phyloP scores from a whole-genome alignment of 2,797 vertebrate genomes.

The Bufotes viridis region DNA sequence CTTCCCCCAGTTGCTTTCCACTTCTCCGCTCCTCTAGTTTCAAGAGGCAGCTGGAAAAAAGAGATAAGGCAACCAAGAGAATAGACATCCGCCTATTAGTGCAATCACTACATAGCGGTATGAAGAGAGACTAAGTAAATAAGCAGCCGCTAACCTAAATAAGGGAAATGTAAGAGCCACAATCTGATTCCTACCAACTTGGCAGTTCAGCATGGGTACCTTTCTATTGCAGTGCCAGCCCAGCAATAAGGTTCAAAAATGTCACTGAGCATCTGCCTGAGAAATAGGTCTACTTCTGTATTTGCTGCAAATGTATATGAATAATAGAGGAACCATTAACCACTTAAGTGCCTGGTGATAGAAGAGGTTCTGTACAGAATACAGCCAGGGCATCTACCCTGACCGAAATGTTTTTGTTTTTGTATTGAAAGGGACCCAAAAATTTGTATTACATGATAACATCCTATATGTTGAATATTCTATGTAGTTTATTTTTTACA shows the following conservation, averaged over 20 bases:
- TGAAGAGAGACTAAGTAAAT: constrained; percentile 49
- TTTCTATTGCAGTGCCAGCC: constrained; percentile 25
- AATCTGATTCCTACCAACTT: constrained; percentile 38
- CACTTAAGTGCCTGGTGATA: not conserved
- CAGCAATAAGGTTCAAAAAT: constrained; percentile 35
- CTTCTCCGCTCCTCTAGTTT: constrained; percentile 47
- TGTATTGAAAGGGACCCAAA: no score
- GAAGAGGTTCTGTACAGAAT: not conserved
- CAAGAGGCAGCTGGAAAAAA: constrained; percentile 52
- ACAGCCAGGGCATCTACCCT: not conserved
- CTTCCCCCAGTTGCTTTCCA: constrained; percentile 26
- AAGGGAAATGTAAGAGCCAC: constrained; percentile 26
- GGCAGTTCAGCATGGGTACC: constrained; percentile 50
- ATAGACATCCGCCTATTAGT: constrained; percentile 50
- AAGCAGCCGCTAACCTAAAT: constrained; percentile 44
- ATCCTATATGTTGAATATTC: no score
- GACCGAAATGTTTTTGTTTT: not conserved
- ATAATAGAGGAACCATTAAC: not conserved
- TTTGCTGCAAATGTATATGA: constrained; percentile 17
- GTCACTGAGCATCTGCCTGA: constrained; percentile 3
- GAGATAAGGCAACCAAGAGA: constrained; percentile 60
- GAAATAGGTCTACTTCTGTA: constrained; percentile 15
- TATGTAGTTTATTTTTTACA: no score
- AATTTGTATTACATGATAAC: no score
- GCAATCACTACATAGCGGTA: constrained; percentile 44